Conservation (phyloP, 1,140 invertebrate species). For the Microplitis demolitor region DNA sequence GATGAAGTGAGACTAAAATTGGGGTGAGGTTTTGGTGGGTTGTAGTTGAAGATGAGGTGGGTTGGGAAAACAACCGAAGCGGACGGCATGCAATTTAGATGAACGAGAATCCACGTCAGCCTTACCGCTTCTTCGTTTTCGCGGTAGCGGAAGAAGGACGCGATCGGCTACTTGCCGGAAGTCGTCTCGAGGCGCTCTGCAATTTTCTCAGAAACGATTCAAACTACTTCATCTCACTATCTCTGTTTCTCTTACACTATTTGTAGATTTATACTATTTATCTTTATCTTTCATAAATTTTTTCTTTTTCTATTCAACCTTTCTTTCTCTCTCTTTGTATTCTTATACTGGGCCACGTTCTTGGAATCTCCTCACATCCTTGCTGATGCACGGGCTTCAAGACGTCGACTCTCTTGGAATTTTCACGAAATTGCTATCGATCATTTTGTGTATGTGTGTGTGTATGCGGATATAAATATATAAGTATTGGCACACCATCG, state of each 20-base stretch:
- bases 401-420: conserved; percentile 16
- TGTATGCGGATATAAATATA: conserved; percentile 2
- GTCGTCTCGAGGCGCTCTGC: conserved; percentile 28
- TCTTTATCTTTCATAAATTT: not conserved
- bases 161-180: conserved; percentile 34
- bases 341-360: not conserved
- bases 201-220: conserved; percentile 31
- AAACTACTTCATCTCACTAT: conserved; percentile 7
- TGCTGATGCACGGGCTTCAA: not conserved
- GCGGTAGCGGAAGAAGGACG: conserved; percentile 39
- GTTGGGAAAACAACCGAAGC: conserved; percentile 14
- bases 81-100: conserved; percentile 54
- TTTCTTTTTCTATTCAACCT: not conserved
- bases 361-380: not conserved
- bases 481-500: not conserved
- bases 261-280: not conserved
- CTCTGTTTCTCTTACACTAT: not conserved
- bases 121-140: conserved; percentile 12
- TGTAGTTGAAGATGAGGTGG: not conserved
- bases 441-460: conserved; percentile 19
- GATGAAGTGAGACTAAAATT: not conserved
- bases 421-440: conserved; percentile 27
- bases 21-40: not conserved
- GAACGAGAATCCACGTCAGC: conserved; percentile 40
- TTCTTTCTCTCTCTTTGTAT: not conserved